A percentile compares a stretch with the other conserved stretches of the same genome.
Evolutionary conservation across 2,797 vertebrate genomes (phyloP).

Genomic region (Molossus alvarezi): DNA sequence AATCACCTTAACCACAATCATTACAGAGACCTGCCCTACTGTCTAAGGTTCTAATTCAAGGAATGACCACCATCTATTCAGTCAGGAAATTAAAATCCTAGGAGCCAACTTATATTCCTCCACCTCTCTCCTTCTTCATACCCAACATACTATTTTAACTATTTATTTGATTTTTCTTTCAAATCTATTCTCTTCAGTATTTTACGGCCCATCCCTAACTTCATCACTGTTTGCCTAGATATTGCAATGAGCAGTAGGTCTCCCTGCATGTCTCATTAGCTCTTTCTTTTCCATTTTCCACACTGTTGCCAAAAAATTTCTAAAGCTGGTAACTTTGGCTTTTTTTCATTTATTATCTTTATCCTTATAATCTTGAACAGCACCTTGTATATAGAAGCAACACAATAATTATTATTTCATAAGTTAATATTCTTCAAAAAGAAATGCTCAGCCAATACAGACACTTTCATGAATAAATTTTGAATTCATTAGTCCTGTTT

Average conservation of each 20-base stretch:
- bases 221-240: neutral
- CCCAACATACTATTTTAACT: neutral
- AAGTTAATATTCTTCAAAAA: slow-evolving; percentile 54
- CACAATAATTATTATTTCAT: neutral
- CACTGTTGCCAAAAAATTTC: neutral
- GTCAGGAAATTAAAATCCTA: slow-evolving; percentile 25
- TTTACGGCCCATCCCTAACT: neutral
- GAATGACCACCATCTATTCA: neutral
- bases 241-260: neutral
- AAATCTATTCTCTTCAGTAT: neutral
- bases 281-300: neutral
- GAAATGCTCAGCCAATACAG: neutral
- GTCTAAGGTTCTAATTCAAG: neutral
- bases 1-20: neutral
- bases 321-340: neutral
- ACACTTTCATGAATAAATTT: neutral
- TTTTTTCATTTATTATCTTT: neutral
- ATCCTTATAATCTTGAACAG: neutral
- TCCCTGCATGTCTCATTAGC: neutral
- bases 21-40: neutral
- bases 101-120: neutral
- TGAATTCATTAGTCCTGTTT: slow-evolving; percentile 17
- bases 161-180: neutral
- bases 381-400: neutral
- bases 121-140: neutral